phyloP scores from a whole-genome alignment of 2,888 invertebrate genomes.

The Ypsolopha sequella region DNA sequence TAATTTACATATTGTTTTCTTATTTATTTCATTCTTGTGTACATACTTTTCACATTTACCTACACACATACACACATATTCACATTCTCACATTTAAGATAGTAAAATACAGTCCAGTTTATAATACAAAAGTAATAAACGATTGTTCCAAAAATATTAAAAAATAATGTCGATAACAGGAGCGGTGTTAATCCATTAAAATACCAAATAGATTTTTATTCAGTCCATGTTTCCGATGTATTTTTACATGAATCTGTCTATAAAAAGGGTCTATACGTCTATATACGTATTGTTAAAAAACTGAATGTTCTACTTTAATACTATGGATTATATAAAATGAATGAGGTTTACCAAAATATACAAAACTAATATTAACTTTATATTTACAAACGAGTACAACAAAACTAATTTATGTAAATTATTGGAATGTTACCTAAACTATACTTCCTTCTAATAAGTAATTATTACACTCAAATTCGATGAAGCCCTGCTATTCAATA shows the following conservation, averaged over 20 bases:
- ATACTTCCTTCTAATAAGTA: not conserved
- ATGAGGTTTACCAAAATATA: conserved; percentile 39
- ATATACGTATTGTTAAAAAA: too few relatives aligned
- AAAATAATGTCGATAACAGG: too few relatives aligned
- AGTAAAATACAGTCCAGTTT: conserved; percentile 48
- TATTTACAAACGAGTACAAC: conserved; percentile 5
- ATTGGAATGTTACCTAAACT: not conserved
- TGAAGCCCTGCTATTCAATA: conserved; percentile 5
- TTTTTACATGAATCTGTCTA: too few relatives aligned
- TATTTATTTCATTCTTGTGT: too few relatives aligned
- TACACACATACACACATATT: conserved; percentile 21
- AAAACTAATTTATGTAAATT: not conserved
- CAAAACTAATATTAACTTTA: conserved; percentile 18
- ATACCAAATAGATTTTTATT: too few relatives aligned
- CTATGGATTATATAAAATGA: not conserved
- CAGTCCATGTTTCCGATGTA: too few relatives aligned
- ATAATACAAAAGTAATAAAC: conserved; percentile 36
- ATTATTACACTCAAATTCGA: conserved; percentile 6
- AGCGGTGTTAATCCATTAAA: too few relatives aligned
- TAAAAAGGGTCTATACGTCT: too few relatives aligned
- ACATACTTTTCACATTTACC: conserved; percentile 15
- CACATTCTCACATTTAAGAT: conserved; percentile 16
- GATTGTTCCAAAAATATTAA: too few relatives aligned
- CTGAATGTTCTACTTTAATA: too few relatives aligned
- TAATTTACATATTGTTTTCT: too few relatives aligned